A percentile compares a stretch with the other conserved stretches of the same genome.
Evolutionary conservation across 2,113 vertebrate genomes (phyloP).

Genomic region (Oryzias celebensis): DNA sequence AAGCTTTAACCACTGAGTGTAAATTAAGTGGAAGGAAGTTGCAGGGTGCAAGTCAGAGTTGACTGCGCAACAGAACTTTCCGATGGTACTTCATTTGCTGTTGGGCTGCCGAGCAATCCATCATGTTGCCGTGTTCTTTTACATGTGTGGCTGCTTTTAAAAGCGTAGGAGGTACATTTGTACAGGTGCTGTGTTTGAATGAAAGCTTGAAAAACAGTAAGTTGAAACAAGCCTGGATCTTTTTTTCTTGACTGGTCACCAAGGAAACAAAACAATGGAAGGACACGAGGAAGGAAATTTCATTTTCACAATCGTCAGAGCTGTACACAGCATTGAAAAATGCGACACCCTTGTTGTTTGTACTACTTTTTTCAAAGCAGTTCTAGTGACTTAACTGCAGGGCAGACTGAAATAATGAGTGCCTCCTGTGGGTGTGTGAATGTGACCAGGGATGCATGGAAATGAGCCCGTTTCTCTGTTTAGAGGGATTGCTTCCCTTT

Average conservation of each 20-base stretch:
- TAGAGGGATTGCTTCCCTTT: slow-evolving; percentile 4
- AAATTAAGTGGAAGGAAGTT: slow-evolving; percentile 4
- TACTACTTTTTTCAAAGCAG: neutral
- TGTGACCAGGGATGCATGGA: slow-evolving; percentile 21
- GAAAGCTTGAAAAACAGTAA: too few species aligned
- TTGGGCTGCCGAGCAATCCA: slow-evolving; percentile 38
- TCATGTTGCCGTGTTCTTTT: slow-evolving; percentile 40
- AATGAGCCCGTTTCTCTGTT: neutral
- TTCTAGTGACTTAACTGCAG: slow-evolving; percentile 39
- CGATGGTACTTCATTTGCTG: slow-evolving; percentile 26
- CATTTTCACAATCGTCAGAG: slow-evolving; percentile 46
- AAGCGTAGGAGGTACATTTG: slow-evolving; percentile 24
- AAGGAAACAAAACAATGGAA: slow-evolving; percentile 48
- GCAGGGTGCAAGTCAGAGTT: slow-evolving; percentile 12
- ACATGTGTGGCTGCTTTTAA: slow-evolving; percentile 41
- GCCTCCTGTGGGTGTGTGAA: slow-evolving; percentile 47
- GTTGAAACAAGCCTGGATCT: too few species aligned
- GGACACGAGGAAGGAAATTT: slow-evolving; percentile 25
- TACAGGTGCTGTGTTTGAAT: neutral
- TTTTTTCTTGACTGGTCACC: slow-evolving; percentile 30
- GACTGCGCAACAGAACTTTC: slow-evolving; percentile 13
- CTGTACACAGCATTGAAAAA: slow-evolving; percentile 53
- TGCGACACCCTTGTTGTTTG: slow-evolving; percentile 1
- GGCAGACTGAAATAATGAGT: slow-evolving; percentile 31
- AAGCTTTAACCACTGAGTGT: neutral